A percentile compares a stretch with the other conserved stretches of the same genome.
These are phyloP conservation scores for Noctua comes DNA, from an alignment of 2,888 invertebrate species.

Conservation along the genomic window DNA sequence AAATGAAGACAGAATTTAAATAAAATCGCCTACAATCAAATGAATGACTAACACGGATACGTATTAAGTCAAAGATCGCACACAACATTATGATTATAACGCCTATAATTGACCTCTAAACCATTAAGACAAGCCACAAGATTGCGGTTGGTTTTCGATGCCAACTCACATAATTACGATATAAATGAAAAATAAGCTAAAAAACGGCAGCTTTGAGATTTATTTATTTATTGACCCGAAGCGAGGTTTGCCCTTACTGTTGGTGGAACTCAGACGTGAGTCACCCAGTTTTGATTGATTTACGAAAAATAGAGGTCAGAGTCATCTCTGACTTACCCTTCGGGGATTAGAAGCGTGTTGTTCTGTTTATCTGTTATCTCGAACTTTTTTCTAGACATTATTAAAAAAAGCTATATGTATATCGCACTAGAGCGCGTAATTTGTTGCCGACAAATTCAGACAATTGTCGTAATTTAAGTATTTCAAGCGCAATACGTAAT, in stretches of 20 bases:
- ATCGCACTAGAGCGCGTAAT: no score
- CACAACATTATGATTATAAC: conserved; percentile 85
- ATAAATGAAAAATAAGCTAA: conserved; percentile 85
- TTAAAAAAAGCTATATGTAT: no score
- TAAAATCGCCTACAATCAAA: conserved; percentile 64
- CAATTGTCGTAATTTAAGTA: no score
- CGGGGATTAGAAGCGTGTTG: background rate
- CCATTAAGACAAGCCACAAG: conserved; percentile 84
- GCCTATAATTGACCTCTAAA: conserved; percentile 88
- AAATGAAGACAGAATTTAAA: conserved; percentile 55
- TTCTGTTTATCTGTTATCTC: background rate
- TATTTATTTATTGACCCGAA: conserved; percentile 87
- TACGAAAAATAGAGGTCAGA: background rate
- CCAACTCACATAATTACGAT: conserved; percentile 86
- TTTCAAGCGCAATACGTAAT: no score
- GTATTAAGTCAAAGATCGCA: conserved; percentile 69
- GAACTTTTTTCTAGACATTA: no score
- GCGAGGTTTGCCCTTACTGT: conserved; percentile 72
- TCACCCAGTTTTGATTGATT: conserved; percentile 49
- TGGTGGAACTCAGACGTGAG: conserved; percentile 64
- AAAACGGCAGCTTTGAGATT: conserved; percentile 84
- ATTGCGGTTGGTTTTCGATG: conserved; percentile 87
- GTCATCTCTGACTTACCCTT: background rate
- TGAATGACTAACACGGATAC: conserved; percentile 73
- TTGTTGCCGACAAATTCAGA: no score